phyloP scores from a whole-genome alignment of 1,140 invertebrate species.

The Hypothenemus hampei region DNA sequence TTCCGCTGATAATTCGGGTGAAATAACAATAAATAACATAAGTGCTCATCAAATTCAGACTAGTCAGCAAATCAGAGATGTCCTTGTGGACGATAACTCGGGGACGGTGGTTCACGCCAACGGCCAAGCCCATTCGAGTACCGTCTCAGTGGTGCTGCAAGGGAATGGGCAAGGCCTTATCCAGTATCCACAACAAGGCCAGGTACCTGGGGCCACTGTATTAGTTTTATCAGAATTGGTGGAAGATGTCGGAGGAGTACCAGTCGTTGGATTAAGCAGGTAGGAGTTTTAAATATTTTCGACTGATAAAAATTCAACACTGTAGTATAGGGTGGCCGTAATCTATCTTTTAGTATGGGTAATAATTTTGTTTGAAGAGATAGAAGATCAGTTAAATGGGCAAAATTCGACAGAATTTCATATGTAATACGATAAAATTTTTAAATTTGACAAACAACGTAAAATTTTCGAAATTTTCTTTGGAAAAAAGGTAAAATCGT shows the following conservation, averaged over 20 bases:
- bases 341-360: neutral
- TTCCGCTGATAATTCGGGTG: slow-evolving; percentile 49
- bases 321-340: neutral
- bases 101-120: slow-evolving; percentile 37
- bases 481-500: no score
- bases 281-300: no score
- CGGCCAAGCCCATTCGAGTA: slow-evolving; percentile 44
- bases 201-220: slow-evolving; percentile 48
- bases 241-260: slow-evolving; percentile 42
- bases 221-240: slow-evolving; percentile 53
- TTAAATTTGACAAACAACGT: no score
- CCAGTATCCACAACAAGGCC: slow-evolving; percentile 42
- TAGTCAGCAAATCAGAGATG: slow-evolving; percentile 48
- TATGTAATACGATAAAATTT: no score
- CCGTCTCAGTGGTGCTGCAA: slow-evolving; percentile 43
- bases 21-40: slow-evolving; percentile 45
- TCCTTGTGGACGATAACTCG: slow-evolving; percentile 48
- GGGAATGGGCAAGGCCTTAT: slow-evolving; percentile 42
- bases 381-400: no score
- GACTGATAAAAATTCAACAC: no score
- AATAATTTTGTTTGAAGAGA: no score
- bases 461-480: no score
- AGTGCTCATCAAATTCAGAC: slow-evolving; percentile 49
- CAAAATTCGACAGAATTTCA: no score
- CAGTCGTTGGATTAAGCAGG: slow-evolving; percentile 43